Percentiles rank a stretch among this genome's conserved stretches.
phyloP scores from a whole-genome alignment of 92 coral and sea anemone genomes.

The Plumapathes pennacea region DNA sequence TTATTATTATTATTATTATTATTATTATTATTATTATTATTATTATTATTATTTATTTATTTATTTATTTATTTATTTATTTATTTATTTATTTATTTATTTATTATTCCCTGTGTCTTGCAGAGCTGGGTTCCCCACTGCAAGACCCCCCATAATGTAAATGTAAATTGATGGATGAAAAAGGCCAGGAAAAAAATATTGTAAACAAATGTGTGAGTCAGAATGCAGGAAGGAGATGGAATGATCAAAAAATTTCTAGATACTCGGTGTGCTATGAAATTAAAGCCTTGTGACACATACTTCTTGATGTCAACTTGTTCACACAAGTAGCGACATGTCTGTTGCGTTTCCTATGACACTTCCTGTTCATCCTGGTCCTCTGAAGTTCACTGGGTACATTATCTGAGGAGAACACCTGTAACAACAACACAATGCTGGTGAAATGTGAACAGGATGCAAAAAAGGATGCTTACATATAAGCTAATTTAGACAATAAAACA shows the following conservation, averaged over 20 bases:
- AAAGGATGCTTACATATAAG: not conserved
- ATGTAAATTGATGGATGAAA: too few relatives aligned
- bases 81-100: too few relatives aligned
- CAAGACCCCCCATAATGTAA: too few relatives aligned
- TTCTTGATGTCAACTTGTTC: slow-evolving; percentile 8
- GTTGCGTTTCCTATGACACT: slow-evolving; percentile 20
- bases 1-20: not conserved
- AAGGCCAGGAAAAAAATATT: not conserved
- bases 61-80: too few relatives aligned
- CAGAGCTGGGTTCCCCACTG: too few relatives aligned
- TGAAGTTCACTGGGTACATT: slow-evolving; percentile 18
- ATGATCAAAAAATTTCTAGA: not conserved
- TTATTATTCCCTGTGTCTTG: too few relatives aligned
- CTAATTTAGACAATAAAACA: not conserved
- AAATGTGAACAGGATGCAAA: not conserved
- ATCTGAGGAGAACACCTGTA: slow-evolving; percentile 81
- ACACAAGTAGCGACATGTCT: slow-evolving; percentile 67
- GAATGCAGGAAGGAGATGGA: not conserved
- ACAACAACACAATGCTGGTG: not conserved
- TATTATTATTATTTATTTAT: not conserved
- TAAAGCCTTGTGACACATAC: not conserved
- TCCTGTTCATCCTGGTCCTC: slow-evolving; percentile 24
- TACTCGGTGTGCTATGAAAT: not conserved
- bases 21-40: not conserved
- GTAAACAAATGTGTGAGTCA: not conserved